Evolutionary conservation across 2,797 vertebrate species (phyloP), one percentile per base, ranked within the genome.

Genomic region (Mus caroli): DNA sequence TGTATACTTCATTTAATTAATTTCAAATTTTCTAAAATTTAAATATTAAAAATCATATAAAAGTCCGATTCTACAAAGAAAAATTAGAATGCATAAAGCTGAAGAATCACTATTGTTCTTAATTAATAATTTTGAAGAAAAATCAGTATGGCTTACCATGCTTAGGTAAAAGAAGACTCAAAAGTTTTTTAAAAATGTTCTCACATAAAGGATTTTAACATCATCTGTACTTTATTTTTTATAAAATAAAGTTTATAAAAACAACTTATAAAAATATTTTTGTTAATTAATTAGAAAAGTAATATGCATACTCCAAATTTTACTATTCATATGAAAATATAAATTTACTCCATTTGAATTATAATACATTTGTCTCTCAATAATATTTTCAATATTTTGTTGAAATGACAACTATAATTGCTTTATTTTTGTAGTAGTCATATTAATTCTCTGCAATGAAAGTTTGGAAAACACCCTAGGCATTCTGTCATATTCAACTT

Each of bases 401-500:
- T 77, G 34, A 88, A 84, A 12, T 12, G 2, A 11, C 28, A n/a
- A 40, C 54, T 71, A 56, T 31, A 43, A 31, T 67, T 75, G 6
- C 3, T 62, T 52, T 62, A 22, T 26, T 95, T 83, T 75, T 20
- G 54, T 43, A 94, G 60, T 19, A 92, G 15, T 80, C 83, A 40
- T 78, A 64, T 64, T 69, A 2, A 88, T 93, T 52, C 97, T 64
- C 10, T 31, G 22, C 17, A 50, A 67, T n/a, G 50, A 7, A n/a
- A 52, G 24, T 94, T 97, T 54, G 37, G 94, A 64, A 83, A 54
- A 26, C 12, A 91, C 96, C 9, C 7, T 94, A 54, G 94, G 31
- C 75, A 52, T 87, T 95, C 78, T 94, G 96, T 94, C 84, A 87
- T 93, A 52, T 71, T 95, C 31, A 54, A 17, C 67, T 83, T n/a